These are phyloP conservation scores for Pipa parva DNA, from an alignment of 2,113 vertebrate genomes.

Conservation along the genomic window DNA sequence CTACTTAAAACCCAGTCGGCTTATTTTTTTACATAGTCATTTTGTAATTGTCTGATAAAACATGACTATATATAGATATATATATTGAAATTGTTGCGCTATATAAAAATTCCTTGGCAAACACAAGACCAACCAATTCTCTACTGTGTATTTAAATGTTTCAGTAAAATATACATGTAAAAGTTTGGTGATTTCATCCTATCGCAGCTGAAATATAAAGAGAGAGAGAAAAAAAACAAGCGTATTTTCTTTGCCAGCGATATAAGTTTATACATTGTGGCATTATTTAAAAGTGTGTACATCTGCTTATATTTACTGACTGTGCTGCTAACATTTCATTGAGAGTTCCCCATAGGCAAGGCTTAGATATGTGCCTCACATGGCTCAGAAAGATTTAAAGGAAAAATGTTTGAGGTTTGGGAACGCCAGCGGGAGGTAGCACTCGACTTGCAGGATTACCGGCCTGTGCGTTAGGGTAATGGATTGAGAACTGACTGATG, in stretches of 20 bases:
- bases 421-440: conserved; percentile 15
- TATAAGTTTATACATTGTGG: background rate
- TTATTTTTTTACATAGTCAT: no score
- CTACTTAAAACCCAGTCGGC: no score
- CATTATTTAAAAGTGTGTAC: conserved; percentile 13
- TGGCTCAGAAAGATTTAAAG: conserved; percentile 35
- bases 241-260: conserved; percentile 11
- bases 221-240: conserved; percentile 5
- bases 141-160: no score
- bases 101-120: no score
- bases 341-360: conserved; percentile 24
- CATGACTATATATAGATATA: no score
- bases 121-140: no score
- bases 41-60: no score
- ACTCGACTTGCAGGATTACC: conserved; percentile 19
- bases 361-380: conserved; percentile 20
- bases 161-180: no score
- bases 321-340: conserved; percentile 19
- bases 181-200: no score
- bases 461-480: conserved; percentile 14
- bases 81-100: no score
- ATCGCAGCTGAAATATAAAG: no score
- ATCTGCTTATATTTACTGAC: conserved; percentile 38
- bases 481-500: conserved; percentile 27
- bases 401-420: conserved; percentile 36